phyloP scores from a whole-genome alignment of 2,113 vertebrate genomes.

The Rattus rattus region DNA sequence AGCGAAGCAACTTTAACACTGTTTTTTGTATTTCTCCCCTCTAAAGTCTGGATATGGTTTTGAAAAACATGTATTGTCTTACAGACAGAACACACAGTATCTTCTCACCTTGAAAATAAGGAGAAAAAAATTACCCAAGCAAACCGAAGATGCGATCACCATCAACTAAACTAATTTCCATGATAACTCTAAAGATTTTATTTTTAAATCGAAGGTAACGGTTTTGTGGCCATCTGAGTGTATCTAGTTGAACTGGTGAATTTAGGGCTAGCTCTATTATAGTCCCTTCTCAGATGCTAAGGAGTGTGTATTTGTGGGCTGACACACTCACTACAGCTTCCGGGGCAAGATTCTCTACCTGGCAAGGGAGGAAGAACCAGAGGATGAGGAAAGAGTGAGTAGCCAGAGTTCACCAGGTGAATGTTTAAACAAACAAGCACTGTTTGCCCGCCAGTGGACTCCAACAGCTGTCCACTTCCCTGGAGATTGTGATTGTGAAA shows the following conservation, averaged over 20 bases:
- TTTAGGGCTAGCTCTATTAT: not conserved
- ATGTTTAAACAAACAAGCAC: not conserved
- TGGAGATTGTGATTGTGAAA: not conserved
- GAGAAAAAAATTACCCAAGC: not conserved
- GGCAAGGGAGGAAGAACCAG: not conserved
- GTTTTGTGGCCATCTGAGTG: not conserved
- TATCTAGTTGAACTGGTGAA: not conserved
- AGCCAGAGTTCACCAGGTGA: not conserved
- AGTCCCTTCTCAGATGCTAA: not conserved
- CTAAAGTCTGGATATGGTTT: not conserved
- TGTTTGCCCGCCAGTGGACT: fast-evolving
- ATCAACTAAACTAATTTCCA: constrained; percentile 1
- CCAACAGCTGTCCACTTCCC: not conserved
- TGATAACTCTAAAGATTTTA: not conserved
- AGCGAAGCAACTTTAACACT: not conserved
- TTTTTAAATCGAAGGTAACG: constrained; percentile 3
- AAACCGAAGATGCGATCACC: not conserved
- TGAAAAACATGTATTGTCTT: not conserved
- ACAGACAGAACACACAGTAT: constrained; percentile 7
- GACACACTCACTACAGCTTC: not conserved
- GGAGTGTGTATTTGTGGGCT: not conserved
- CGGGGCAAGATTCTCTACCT: not conserved
- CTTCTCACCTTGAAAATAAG: constrained; percentile 38
- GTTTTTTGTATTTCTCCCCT: not conserved
- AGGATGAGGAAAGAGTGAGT: not conserved